These are phyloP conservation scores for Cyanistes caeruleus DNA, from an alignment of 2,113 vertebrate species.

Conservation along the genomic window DNA sequence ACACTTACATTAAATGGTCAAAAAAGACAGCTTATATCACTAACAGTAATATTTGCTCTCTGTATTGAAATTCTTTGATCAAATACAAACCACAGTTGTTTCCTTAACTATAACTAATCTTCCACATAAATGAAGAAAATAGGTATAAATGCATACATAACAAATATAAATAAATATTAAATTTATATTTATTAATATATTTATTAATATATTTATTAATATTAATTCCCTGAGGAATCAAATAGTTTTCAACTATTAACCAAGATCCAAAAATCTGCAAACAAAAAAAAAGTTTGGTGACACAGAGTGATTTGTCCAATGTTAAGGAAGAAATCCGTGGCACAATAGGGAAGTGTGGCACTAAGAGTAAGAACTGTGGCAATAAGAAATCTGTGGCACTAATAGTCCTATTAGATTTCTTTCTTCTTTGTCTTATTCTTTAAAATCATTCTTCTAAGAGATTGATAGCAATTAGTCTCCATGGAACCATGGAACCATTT, in stretches of 20 bases:
- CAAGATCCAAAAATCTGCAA: neutral
- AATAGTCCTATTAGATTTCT: neutral
- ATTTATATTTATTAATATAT: too few species aligned
- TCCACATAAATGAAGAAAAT: neutral
- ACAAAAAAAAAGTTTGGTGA: neutral
- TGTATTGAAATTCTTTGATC: neutral
- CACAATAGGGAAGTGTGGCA: neutral
- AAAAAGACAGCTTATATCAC: neutral
- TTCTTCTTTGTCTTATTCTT: neutral
- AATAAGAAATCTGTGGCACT: too few species aligned
- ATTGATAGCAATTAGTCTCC: constrained; percentile 47
- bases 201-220: too few species aligned
- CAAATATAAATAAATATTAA: neutral
- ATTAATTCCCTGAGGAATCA: neutral
- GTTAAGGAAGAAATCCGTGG: neutral
- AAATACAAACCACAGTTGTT: neutral
- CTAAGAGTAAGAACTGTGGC: too few species aligned
- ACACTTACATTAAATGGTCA: neutral
- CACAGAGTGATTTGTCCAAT: neutral
- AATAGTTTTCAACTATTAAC: neutral
- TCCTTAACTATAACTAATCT: neutral
- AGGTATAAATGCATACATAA: neutral
- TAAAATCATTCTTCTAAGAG: constrained; percentile 11
- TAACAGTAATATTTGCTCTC: neutral
- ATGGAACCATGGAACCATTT: constrained; percentile 4